phyloP scores from a whole-genome alignment of 2,888 invertebrate species.

The Calameuta pallipes region DNA sequence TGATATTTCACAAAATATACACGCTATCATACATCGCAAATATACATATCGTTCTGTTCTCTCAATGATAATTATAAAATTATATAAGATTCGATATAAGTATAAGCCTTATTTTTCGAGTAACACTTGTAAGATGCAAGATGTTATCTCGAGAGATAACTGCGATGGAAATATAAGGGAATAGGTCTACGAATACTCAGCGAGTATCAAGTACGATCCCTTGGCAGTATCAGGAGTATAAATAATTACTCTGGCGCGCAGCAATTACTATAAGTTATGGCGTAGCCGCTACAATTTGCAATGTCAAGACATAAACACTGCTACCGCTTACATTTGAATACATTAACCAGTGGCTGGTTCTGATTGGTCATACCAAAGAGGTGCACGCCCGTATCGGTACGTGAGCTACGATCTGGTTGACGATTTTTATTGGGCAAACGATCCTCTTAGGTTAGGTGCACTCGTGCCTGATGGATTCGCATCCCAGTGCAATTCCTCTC shows the following conservation, averaged over 20 bases:
- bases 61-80: neutral
- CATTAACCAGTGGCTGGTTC: conserved; percentile 58
- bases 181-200: conserved; percentile 5
- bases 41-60: neutral
- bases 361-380: conserved; percentile 56
- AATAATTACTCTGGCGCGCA: conserved; percentile 65
- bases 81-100: neutral
- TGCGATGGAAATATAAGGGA: neutral
- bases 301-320: conserved; percentile 67
- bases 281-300: conserved; percentile 65
- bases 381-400: conserved; percentile 52
- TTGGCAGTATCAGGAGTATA: conserved; percentile 63
- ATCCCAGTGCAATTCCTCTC: conserved; percentile 13
- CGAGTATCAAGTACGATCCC: conserved; percentile 36
- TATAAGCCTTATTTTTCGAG: neutral
- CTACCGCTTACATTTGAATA: conserved; percentile 67
- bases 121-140: neutral
- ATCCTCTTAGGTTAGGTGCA: conserved; percentile 46
- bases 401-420: conserved; percentile 64
- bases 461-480: conserved; percentile 22
- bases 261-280: conserved; percentile 67
- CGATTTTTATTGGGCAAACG: conserved; percentile 62
- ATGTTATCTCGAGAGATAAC: neutral
- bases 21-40: neutral
- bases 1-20: neutral